These are phyloP conservation scores for Leucania comma DNA, from an alignment of 2,888 invertebrate species.

Conservation along the genomic window DNA sequence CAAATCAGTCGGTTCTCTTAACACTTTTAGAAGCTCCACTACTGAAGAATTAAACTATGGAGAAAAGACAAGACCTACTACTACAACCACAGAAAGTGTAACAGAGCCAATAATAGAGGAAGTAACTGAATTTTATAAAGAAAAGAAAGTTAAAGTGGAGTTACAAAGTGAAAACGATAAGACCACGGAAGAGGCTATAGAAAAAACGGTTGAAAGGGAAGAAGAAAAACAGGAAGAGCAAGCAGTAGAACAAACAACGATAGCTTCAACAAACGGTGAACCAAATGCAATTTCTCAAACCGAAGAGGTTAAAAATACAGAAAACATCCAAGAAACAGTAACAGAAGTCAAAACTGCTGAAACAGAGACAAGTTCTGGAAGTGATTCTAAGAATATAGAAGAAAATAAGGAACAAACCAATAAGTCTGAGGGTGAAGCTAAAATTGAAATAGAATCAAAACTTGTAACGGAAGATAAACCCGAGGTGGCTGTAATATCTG, in stretches of 20 bases:
- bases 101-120: slow-evolving; percentile 64
- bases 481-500: slow-evolving; percentile 72
- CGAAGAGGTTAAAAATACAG: slow-evolving; percentile 7
- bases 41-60: slow-evolving; percentile 81
- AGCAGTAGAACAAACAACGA: slow-evolving; percentile 38
- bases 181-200: slow-evolving; percentile 50
- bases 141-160: slow-evolving; percentile 42
- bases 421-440: slow-evolving; percentile 7
- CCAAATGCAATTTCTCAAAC: slow-evolving; percentile 4
- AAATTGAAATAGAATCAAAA: slow-evolving; percentile 22
- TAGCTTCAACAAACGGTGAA: slow-evolving; percentile 11
- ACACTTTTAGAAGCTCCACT: slow-evolving; percentile 64
- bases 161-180: slow-evolving; percentile 25
- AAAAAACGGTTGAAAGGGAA: slow-evolving; percentile 54
- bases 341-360: slow-evolving; percentile 7
- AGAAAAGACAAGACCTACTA: slow-evolving; percentile 73
- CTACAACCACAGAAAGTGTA: slow-evolving; percentile 65
- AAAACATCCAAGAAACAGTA: slow-evolving; percentile 10
- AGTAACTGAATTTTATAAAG: slow-evolving; percentile 66
- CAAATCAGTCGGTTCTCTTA: slow-evolving; percentile 74
- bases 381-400: slow-evolving; percentile 2
- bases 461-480: slow-evolving; percentile 59
- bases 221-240: slow-evolving; percentile 54
- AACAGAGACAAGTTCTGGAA: slow-evolving; percentile 4
- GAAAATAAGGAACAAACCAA: slow-evolving; percentile 17